Base-by-base conservation (phyloP, 2,888 invertebrate genomes). In the Autographa pulchrina region DNA sequence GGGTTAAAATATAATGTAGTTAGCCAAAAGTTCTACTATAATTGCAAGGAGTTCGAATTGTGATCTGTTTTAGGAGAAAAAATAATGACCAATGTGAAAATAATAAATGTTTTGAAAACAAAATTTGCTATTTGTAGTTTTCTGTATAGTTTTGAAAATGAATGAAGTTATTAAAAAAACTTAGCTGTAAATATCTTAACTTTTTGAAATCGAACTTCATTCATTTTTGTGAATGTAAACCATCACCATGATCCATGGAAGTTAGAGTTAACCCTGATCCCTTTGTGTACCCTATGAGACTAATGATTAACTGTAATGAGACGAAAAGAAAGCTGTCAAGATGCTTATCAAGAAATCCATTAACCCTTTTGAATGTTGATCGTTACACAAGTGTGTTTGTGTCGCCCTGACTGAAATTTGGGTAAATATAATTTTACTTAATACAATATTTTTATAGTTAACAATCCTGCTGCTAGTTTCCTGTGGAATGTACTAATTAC, bases 361-460 rank as follows among this genome's bases (percentile, higher is more conserved):
- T 86, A 88, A 88, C 87, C 90, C 88, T 86, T 89, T 90, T 91
- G 88, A 92, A 91, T 92, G 90, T 92, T 91, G 89, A 92, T 90
- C 91, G 86, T 89, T 90, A 91, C 88, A 89, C 91, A 91, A 92
- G 92, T 92, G 93, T 93, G 93, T 93, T 90, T 95, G 93, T 94
- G 94, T 93, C 93, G 92, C 94, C 94, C 94, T 94, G 93, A 94
- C 92, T 88, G 92, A 92, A 89, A 90, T 92, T 91, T 94, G 94
- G 95, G 95, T 96, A 96, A 96, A 94, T 96, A 96, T 96, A 88
- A 92, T 94, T 86, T 94, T 93, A 91, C 89, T 92, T 94, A 91
- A 93, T 94, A 92, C 81, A 69, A 88, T 86, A 86, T 88, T 88
- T 91, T 91, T 87, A 91, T 93, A 93, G 92, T 92, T 89, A 90